Evolutionary conservation across 2,797 vertebrate species (phyloP), one percentile per base, ranked within the genome.

Genomic region (Sebastes vulpes): DNA sequence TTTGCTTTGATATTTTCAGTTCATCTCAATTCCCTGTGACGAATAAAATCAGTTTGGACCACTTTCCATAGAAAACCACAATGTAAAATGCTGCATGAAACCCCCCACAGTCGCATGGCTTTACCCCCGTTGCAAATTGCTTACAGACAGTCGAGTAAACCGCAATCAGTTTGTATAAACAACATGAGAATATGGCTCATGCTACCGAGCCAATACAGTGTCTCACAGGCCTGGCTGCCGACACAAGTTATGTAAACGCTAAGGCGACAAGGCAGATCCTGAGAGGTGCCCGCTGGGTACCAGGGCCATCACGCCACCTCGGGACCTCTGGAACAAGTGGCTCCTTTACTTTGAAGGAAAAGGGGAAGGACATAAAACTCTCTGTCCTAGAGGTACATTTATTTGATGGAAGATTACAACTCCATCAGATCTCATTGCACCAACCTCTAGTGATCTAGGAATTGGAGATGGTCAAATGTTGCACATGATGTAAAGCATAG

Each of bases 151-250:
- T 71, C 3, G 28, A 89, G 89, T 79, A 72, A 75, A 88, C 91
- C 52, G 85, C 86, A 93, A 93, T 93, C 90, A 93, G 86, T 89
- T 82, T 83, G 73, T 83, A 77, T 93, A 93, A 92, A 93, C 91
- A 93, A 60, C 78, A 81, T 63, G 67, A 82, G 86, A 88, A 79
- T 91, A 91, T 86, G 78, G 79, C 63, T 81, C 71, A 59, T 77
- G 85, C 86, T 91, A 81, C 83, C 5, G 38, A 92, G 86, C 88
- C 92, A 90, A 77, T 82, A 54, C 77, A 70, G 60, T 54, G 80
- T 91, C 77, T 92, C 89, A 81, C 71, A 84, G 87, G 82, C 71
- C 86, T 81, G 90, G 88, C 88, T 90, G 85, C 86, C 31, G 32
- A 87, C 83, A 75, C 66, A 74, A 79, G 79, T 91, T 92, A 88